Evolutionary conservation across 2,797 vertebrate species (phyloP), one percentile per base, ranked within the genome.

Genomic region (Sciurus carolinensis): DNA sequence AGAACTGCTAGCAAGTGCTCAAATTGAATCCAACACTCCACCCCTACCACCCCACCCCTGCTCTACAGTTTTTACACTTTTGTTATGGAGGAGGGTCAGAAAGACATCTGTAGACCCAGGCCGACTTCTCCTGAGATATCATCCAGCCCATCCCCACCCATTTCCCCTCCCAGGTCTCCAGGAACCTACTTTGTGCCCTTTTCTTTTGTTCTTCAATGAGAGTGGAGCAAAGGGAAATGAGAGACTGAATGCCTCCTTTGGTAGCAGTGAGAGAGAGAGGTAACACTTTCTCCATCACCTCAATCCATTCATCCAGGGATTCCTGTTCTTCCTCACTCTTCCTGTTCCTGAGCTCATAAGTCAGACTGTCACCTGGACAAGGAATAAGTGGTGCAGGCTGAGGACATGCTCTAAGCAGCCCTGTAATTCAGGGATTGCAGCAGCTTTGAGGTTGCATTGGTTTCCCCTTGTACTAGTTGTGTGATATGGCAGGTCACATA

Each of bases 191-290:
- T 97, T 97, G 88, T 88, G 95, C 82, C 36, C 66, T 96, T 95
- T 97, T 97, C 93, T 91, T 88, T 91, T 97, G 97, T 50, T 94
- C 91, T 96, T 98, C 95, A 39, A 98, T 93, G 57, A 98, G 93
- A 80, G 96, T 93, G 15, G 92, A 94, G 71, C 97, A 98, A 84
- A 98, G 95, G 42, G 96, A 96, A 90, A 98, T 93, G 64, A 98
- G 97, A 89, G 83, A 94, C 67, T 91, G 88, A 1, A 98, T 97
- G 89, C 98, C 96, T 71, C 77, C 93, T 81, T 97, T 96, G 54
- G 96, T 97, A 83, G 81, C 64, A 26, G 93, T 90, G 77, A 98
- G 96, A 76, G 95, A 98, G 12, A 97, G 95, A 57, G 96, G 96
- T 85, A 98, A 84, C 39, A 86, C 89, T 47, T 92, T 88, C 91